phyloP scores from a whole-genome alignment of 2,888 invertebrate species.

The Papilio demoleus region DNA sequence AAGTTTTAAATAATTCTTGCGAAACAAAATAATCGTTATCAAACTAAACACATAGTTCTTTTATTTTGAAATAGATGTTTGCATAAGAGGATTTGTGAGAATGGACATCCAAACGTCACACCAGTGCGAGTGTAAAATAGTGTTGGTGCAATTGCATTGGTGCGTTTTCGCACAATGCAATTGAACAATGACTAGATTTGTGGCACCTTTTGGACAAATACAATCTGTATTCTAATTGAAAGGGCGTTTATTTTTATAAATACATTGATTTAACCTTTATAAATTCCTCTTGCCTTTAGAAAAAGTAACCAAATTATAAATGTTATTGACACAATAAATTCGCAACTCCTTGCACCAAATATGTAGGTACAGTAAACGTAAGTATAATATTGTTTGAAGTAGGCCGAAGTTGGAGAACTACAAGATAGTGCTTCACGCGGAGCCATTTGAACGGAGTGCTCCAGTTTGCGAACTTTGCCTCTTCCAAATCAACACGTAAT shows the following conservation, averaged over 20 bases:
- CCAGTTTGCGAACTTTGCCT: conserved; percentile 7
- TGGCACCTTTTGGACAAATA: not conserved
- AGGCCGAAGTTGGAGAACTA: not conserved
- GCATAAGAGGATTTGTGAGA: not conserved
- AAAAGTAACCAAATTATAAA: not conserved
- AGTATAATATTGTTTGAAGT: conserved; percentile 10
- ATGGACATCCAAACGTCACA: not conserved
- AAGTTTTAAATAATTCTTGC: not conserved
- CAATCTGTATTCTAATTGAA: not conserved
- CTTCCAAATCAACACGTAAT: conserved; percentile 17
- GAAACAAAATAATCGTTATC: not conserved
- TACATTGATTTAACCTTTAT: too few species aligned
- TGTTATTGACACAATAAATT: not conserved
- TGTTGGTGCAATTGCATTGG: not conserved
- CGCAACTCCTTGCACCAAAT: not conserved
- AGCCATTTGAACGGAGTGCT: conserved; percentile 14
- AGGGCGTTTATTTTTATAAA: not conserved
- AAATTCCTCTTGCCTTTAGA: not conserved
- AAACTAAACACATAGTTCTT: not conserved
- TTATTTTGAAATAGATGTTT: not conserved
- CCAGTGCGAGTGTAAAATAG: not conserved
- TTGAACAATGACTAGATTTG: not conserved
- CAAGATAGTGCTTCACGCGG: conserved; percentile 5
- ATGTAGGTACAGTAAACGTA: not conserved
- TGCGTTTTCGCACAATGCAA: not conserved